Evolutionary conservation across 2,113 vertebrate genomes (phyloP), one percentile per base, ranked within the genome.

Genomic region (Scalopus aquaticus): DNA sequence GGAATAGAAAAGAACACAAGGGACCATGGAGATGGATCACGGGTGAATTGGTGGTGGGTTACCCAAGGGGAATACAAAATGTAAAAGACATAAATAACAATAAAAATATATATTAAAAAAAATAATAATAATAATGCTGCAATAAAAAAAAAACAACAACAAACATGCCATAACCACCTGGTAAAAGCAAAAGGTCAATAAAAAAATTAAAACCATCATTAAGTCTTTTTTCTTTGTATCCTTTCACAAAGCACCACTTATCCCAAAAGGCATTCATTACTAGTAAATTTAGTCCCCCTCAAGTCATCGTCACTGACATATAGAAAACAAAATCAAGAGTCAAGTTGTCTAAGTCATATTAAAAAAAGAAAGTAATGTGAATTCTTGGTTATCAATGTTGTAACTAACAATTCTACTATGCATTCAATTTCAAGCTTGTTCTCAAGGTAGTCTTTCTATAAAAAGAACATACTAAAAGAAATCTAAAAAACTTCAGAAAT

Each of bases 151-250:
- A 89, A 86, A 17, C 32, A 20, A 9, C n/a, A 85, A 70, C n/a
- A 42, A 67, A 81, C 1, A 56, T 13, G 28, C 49, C 20, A 76
- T n/a, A 35, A 72, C n/a, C 39, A 70, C n/a, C 28, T 54, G 35
- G 60, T 46, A 67, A 91, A 95, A 92, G 54, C 39, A 72, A 78
- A 91, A 80, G 11, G 3, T 90, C 24, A 85, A 49, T 24, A 42
- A 64, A 69, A 95, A 82, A 74, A 85, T 76, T 80, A 86, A 83
- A 72, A 42, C 46, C 39, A 46, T 58, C 78, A 80, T 42, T 76
- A 89, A 44, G 37, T 78, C 17, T 73, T 76, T 88, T 84, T 30
- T 11, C 39, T 78, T 60, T 67, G 11, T 65, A 54, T 4, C 73
- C 32, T 35, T 30, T 82, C 44, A 82, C 4, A 94, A 96, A 93